Conservation (phyloP, 1,140 invertebrate genomes). For the Lysiphlebus fabarum region DNA sequence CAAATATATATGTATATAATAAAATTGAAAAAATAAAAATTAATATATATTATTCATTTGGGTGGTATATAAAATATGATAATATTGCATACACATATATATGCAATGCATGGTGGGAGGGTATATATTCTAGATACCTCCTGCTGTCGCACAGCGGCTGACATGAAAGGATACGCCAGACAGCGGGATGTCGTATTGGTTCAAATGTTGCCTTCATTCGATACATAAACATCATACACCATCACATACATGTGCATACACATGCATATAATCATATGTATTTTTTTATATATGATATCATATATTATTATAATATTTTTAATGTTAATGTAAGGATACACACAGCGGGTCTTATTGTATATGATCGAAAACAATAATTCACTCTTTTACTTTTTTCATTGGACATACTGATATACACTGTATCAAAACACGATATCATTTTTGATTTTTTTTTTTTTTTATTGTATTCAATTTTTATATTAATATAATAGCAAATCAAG, state of each 20-base stretch:
- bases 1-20: slow-evolving; percentile 24
- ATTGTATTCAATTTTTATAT: too few relatives aligned
- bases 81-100: slow-evolving; percentile 34
- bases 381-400: slow-evolving; percentile 11
- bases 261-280: slow-evolving; percentile 6
- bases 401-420: not conserved
- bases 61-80: slow-evolving; percentile 12
- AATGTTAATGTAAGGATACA: slow-evolving; percentile 25
- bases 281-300: not conserved
- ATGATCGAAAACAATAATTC: slow-evolving; percentile 26
- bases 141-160: slow-evolving; percentile 45
- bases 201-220: slow-evolving; percentile 19
- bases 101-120: too few relatives aligned
- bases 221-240: slow-evolving; percentile 21
- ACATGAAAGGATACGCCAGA: slow-evolving; percentile 50
- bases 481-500: too few relatives aligned
- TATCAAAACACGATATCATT: slow-evolving; percentile 17
- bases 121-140: slow-evolving; percentile 41
- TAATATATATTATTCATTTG: not conserved
- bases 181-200: slow-evolving; percentile 51
- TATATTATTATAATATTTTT: slow-evolving; percentile 5
- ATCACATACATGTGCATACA: slow-evolving; percentile 12
- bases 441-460: not conserved
- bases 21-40: not conserved
- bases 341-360: slow-evolving; percentile 25